Conservation (phyloP, 1,140 invertebrate genomes). For the Choristoneura fumiferana region DNA sequence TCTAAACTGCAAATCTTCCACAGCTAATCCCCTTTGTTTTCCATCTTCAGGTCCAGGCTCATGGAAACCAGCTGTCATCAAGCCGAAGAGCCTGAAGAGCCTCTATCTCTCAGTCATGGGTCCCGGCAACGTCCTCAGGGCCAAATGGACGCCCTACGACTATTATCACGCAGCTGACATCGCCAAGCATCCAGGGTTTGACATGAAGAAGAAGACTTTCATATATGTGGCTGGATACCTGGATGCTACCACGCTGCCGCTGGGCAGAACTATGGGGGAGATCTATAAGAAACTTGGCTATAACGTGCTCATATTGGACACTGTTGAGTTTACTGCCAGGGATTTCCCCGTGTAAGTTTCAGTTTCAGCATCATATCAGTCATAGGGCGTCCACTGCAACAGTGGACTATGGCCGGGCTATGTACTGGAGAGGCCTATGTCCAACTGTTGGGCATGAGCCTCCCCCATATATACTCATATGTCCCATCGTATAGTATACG, state of each 20-base stretch:
- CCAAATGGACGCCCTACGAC: conserved; percentile 32
- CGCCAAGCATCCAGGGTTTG: conserved; percentile 42
- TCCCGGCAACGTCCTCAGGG: background rate
- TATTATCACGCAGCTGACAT: conserved; percentile 53
- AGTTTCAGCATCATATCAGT: too few relatives aligned
- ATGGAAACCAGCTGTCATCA: background rate
- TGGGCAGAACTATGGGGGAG: conserved; percentile 25
- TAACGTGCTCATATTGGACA: conserved; percentile 50
- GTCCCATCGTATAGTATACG: too few relatives aligned
- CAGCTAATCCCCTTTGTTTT: background rate
- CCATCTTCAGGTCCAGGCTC: background rate
- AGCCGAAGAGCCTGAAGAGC: background rate
- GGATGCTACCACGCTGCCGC: conserved; percentile 45
- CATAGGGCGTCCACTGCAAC: background rate
- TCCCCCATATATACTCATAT: too few relatives aligned
- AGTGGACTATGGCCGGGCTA: background rate
- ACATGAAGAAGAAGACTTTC: conserved; percentile 48
- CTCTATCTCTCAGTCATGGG: background rate
- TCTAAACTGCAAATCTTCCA: too few relatives aligned
- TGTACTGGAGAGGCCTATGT: background rate
- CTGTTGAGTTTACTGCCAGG: conserved; percentile 43
- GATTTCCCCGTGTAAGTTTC: conserved; percentile 50
- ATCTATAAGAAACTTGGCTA: conserved; percentile 45
- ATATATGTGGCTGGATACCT: conserved; percentile 50
- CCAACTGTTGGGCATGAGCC: too few relatives aligned